Percentiles rank a stretch among this genome's conserved stretches.
These are phyloP conservation scores for Mormyrus proboscirostris DNA, from an alignment of 2,797 vertebrate genomes.

Conservation along the genomic window DNA sequence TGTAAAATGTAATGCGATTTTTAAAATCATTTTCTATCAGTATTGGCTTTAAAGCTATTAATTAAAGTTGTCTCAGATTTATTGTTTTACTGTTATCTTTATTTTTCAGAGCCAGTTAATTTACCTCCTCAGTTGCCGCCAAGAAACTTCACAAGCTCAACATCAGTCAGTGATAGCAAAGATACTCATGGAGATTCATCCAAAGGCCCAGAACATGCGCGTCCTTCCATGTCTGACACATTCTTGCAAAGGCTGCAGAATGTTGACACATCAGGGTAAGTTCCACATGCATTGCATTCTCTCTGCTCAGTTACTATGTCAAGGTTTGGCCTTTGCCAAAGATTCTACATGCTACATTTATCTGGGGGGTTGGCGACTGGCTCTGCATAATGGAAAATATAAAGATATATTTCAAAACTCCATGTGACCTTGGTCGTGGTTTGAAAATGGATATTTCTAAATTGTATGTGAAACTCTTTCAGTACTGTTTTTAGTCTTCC, in stretches of 20 bases:
- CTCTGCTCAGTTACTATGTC: neutral
- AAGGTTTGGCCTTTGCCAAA: neutral
- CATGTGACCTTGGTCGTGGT: neutral
- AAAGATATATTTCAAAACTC: neutral
- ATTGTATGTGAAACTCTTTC: neutral
- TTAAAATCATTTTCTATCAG: neutral
- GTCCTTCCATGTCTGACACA: conserved; percentile 65
- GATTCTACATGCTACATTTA: neutral
- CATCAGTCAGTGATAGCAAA: conserved; percentile 58
- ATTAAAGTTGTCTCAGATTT: neutral
- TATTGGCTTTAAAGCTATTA: neutral
- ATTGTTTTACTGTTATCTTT: conserved; percentile 19
- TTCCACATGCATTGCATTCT: conserved; percentile 8
- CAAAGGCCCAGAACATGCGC: conserved; percentile 53
- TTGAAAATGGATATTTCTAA: neutral
- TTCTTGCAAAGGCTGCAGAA: conserved; percentile 74
- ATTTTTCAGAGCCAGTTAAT: conserved; percentile 54
- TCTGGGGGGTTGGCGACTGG: neutral
- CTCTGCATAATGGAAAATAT: neutral
- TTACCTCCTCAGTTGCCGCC: conserved; percentile 79
- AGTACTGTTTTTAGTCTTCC: neutral
- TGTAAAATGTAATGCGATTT: neutral
- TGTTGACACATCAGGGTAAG: conserved; percentile 76
- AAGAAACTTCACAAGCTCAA: conserved; percentile 60
- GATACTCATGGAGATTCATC: conserved; percentile 51